A percentile compares a stretch with the other conserved stretches of the same genome.
Conservation (phyloP, 2,113 vertebrate species). For the Muntiacus muntjak region DNA sequence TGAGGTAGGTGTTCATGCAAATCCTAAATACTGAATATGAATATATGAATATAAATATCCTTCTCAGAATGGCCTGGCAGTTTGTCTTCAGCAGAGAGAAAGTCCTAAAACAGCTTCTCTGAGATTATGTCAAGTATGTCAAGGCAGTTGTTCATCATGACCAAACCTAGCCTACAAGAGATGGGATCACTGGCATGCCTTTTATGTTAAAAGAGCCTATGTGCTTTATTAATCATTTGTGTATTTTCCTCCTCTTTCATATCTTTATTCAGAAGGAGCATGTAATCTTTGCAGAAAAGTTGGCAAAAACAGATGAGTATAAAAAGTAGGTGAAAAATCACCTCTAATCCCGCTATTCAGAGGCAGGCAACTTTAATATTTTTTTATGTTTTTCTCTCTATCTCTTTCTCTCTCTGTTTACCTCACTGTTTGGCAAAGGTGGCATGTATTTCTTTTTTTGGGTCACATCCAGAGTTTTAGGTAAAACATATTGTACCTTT, state of each 20-base stretch:
- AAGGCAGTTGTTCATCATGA: too few species aligned
- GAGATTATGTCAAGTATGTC: neutral
- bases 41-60: neutral
- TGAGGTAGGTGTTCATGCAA: neutral
- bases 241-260: neutral
- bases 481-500: neutral
- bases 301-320: neutral
- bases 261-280: neutral
- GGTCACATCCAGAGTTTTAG: neutral
- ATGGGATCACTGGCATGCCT: neutral
- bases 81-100: neutral
- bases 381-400: neutral
- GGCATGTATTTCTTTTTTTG: neutral
- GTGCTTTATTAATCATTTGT: neutral
- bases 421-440: neutral
- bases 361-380: neutral
- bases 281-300: neutral
- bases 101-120: neutral
- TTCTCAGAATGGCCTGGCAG: neutral
- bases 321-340: neutral
- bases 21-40: neutral
- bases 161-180: neutral
- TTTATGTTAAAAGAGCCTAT: neutral
- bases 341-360: neutral
- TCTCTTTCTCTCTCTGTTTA: neutral